A percentile compares a stretch with the other conserved stretches of the same genome.
These are phyloP conservation scores for Trogon melanurus DNA, from an alignment of 2,113 vertebrate genomes.

Conservation along the genomic window DNA sequence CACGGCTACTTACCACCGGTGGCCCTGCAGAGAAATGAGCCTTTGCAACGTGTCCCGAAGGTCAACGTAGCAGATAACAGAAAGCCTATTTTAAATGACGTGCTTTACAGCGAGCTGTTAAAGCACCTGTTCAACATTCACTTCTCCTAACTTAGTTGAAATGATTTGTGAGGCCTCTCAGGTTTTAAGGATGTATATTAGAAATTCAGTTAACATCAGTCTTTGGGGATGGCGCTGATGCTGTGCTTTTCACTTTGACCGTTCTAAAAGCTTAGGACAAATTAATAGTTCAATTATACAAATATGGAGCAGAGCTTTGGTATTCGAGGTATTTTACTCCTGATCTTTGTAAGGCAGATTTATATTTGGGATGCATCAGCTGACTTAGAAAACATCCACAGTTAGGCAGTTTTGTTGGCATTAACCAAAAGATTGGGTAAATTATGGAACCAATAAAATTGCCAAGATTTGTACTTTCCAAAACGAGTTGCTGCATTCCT, in stretches of 20 bases:
- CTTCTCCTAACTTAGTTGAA: neutral
- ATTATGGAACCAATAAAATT: slow-evolving; percentile 74
- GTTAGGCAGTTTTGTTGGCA: slow-evolving; percentile 44
- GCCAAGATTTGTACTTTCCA: slow-evolving; percentile 64
- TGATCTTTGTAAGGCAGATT: neutral
- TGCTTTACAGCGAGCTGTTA: neutral
- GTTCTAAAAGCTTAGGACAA: slow-evolving; percentile 1
- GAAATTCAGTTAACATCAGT: neutral
- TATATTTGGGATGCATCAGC: slow-evolving; percentile 13
- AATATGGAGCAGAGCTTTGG: neutral
- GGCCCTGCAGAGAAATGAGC: neutral
- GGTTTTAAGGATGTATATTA: neutral
- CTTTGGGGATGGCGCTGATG: neutral
- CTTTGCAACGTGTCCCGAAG: neutral
- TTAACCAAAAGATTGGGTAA: slow-evolving; percentile 72
- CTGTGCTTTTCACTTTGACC: neutral
- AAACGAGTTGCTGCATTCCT: slow-evolving; percentile 68
- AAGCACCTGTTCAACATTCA: neutral
- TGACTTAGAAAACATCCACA: slow-evolving; percentile 35
- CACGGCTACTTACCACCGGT: neutral
- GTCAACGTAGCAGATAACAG: neutral
- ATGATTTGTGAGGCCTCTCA: neutral
- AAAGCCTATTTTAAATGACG: neutral
- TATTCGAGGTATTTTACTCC: slow-evolving; percentile 19
- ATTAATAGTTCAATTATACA: slow-evolving; percentile 57